Percentiles rank a stretch among this genome's conserved stretches.
Conservation (phyloP, 2,113 vertebrate genomes). For the Chlamydotis undulata region DNA sequence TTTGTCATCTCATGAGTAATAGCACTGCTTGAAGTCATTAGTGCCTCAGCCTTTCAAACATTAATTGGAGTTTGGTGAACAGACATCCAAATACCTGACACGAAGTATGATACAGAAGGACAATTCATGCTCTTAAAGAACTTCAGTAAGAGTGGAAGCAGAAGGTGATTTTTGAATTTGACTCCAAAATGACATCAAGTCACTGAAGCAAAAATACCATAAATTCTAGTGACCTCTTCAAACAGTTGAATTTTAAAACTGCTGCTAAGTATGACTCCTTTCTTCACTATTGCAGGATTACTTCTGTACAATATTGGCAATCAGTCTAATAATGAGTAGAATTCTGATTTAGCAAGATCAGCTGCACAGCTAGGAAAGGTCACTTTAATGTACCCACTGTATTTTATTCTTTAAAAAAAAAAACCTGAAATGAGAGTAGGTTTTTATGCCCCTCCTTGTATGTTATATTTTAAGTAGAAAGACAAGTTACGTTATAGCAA, state of each 20-base stretch:
- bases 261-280: not conserved
- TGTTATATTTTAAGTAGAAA: not conserved
- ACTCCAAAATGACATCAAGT: not conserved
- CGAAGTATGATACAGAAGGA: not conserved
- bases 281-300: not conserved
- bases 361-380: not conserved
- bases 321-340: not conserved
- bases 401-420: not conserved
- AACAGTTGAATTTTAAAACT: not conserved
- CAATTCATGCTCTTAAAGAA: not conserved
- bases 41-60: not conserved
- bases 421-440: not conserved
- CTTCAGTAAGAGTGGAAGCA: not conserved
- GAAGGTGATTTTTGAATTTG: not conserved
- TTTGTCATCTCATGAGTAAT: slow-evolving; percentile 21
- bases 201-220: not conserved
- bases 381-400: not conserved
- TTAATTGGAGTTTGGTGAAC: slow-evolving; percentile 10
- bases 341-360: not conserved
- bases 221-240: not conserved
- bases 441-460: not conserved
- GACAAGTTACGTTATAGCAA: not conserved
- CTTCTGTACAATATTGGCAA: not conserved
- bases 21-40: slow-evolving; percentile 14
- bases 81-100: not conserved